Evolutionary conservation across 1,140 invertebrate genomes (phyloP), one percentile per base, ranked within the genome.

Genomic region (Cydia pomonella): DNA sequence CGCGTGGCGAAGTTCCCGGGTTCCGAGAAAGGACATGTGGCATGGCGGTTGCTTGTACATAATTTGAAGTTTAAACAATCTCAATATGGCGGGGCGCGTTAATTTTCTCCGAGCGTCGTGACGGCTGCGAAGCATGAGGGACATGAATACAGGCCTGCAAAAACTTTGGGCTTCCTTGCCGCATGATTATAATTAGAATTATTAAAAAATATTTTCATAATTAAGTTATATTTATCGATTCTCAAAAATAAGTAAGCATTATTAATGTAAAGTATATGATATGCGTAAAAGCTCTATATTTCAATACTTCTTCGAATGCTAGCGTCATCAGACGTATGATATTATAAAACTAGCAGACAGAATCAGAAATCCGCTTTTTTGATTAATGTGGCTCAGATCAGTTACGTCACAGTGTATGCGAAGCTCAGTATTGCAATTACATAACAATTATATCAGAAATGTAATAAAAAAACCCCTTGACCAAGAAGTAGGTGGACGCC

Each of bases 21-120:
- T 84, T 87, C 87, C 81, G 82, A 85, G 83, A 85, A 87, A 89
- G 88, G 89, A 92, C 91, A 91, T 89, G 88, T 87, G 88, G 83
- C 80, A 83, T 81, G 10, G 50, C 80, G 76, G 75, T 74, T 78
- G 83, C 83, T 86, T 90, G 86, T 91, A 90, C 85, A 91, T 91
- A 89, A 88, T 91, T 88, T 83, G 76, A 80, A 89, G 84, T 91
- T 91, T 84, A 82, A 88, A 92, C 87, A 89, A 87, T 91, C 87
- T 85, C 88, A 89, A 90, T 91, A 90, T 88, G 87, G 87, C 82
- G 82, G 75, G 75, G 83, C 78, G 77, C 85, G 87, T 87, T 87
- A 88, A 90, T 88, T 90, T 84, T 85, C 84, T 86, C 76, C 53
- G 7, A 23, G 53, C 53, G 53, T 12, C 18, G 53, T 59, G 53